These are phyloP conservation scores for Chironomus tepperi DNA, from an alignment of 1,140 invertebrate genomes.

Conservation along the genomic window DNA sequence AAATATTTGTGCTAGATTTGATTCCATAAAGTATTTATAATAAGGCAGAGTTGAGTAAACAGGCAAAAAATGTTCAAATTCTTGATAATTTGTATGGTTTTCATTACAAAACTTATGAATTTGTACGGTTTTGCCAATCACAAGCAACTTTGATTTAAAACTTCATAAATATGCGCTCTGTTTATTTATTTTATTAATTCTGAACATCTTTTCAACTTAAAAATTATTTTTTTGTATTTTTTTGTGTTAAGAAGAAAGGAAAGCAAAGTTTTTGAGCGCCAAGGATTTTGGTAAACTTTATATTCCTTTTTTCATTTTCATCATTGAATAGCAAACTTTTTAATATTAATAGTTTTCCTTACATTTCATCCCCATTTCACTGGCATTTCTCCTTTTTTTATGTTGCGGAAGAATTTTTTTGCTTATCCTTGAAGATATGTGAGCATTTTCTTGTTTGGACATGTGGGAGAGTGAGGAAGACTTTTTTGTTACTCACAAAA, in stretches of 20 bases:
- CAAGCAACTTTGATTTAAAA: no score
- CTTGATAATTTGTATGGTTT: no score
- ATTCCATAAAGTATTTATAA: no score
- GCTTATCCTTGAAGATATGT: not conserved
- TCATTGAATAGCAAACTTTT: conserved; percentile 12
- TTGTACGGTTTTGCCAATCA: no score
- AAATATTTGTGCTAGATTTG: no score
- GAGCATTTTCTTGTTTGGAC: not conserved
- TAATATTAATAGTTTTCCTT: conserved; percentile 21
- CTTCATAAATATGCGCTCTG: no score
- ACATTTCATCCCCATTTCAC: not conserved
- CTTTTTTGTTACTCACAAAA: not conserved
- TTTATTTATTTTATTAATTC: no score
- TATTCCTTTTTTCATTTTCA: not conserved
- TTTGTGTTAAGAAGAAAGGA: not conserved
- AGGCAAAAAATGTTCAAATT: no score
- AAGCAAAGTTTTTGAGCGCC: not conserved
- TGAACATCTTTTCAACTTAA: not conserved
- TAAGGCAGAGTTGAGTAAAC: no score
- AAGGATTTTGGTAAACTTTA: not conserved
- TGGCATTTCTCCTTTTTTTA: not conserved
- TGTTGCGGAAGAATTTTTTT: not conserved
- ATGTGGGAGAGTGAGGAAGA: not conserved
- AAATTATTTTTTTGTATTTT: not conserved
- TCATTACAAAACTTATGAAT: no score